phyloP scores from a whole-genome alignment of 2,888 invertebrate genomes.

The Epistrophella euchroma region DNA sequence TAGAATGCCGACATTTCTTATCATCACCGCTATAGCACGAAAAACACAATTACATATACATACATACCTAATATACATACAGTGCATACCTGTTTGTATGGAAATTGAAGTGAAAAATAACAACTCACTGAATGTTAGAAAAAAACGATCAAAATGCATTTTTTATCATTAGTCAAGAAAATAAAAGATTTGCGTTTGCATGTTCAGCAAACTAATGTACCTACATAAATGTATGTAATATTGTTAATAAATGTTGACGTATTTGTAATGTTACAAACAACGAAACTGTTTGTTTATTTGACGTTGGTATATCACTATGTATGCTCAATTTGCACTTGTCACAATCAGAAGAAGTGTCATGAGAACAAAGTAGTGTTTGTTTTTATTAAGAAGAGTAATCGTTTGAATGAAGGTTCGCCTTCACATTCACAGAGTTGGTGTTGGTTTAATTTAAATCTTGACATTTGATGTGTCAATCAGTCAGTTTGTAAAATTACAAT shows the following conservation, averaged over 20 bases:
- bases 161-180: constrained; percentile 61
- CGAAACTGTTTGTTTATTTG: constrained; percentile 26
- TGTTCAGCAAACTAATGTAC: background rate
- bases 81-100: background rate
- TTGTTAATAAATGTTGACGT: constrained; percentile 44
- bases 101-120: background rate
- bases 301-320: background rate
- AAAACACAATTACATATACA: background rate
- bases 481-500: constrained; percentile 6
- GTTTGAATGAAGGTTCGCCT: background rate
- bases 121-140: background rate
- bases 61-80: no score
- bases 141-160: constrained; percentile 56
- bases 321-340: constrained; percentile 45
- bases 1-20: constrained; percentile 45
- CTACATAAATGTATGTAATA: constrained; percentile 24
- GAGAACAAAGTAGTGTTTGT: constrained; percentile 28
- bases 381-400: background rate
- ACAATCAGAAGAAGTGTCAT: constrained; percentile 36
- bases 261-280: background rate
- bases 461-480: constrained; percentile 29
- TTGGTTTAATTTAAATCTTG: constrained; percentile 25
- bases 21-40: constrained; percentile 29
- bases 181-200: constrained; percentile 19
- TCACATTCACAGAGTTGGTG: background rate